These are phyloP conservation scores for Poeciliopsis occidentalis DNA, from an alignment of 2,113 vertebrate genomes.

Conservation along the genomic window DNA sequence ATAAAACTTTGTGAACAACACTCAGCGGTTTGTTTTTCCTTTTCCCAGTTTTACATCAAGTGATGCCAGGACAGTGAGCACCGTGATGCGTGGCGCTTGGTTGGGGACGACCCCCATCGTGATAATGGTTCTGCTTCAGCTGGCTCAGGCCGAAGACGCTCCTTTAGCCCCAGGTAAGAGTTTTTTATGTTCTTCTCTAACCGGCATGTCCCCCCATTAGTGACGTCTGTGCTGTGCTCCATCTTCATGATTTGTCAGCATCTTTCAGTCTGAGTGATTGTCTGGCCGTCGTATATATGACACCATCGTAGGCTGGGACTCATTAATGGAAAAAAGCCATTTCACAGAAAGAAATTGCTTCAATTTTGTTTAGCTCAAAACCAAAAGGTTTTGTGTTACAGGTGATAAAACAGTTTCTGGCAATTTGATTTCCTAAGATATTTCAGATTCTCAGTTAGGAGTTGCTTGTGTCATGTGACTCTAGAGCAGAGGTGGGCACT, in stretches of 20 bases:
- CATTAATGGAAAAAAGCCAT: not conserved
- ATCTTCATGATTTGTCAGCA: slow-evolving; percentile 32
- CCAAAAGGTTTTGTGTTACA: not conserved
- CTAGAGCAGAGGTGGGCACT: too few relatives aligned
- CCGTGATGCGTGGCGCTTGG: slow-evolving; percentile 85
- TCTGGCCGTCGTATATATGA: slow-evolving; percentile 51
- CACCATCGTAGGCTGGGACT: slow-evolving; percentile 11
- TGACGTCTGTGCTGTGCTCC: slow-evolving; percentile 16
- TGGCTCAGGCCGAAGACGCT: slow-evolving; percentile 78
- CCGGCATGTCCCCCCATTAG: slow-evolving; percentile 23
- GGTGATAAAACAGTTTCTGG: not conserved
- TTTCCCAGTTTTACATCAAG: slow-evolving; percentile 67
- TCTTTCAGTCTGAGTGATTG: slow-evolving; percentile 31
- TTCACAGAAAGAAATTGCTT: not conserved
- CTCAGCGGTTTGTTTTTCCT: not conserved
- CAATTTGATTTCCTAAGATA: not conserved
- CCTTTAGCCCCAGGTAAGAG: slow-evolving; percentile 89
- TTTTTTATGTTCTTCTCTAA: not conserved
- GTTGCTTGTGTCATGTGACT: not conserved
- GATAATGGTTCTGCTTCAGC: slow-evolving; percentile 80
- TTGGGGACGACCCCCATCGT: slow-evolving; percentile 83
- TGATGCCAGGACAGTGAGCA: slow-evolving; percentile 88
- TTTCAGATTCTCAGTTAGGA: not conserved
- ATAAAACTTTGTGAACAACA: not conserved
- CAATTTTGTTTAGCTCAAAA: not conserved